Evolutionary conservation across 1,140 invertebrate species (phyloP), one percentile per base, ranked within the genome.

Genomic region (Maconellicoccus hirsutus): DNA sequence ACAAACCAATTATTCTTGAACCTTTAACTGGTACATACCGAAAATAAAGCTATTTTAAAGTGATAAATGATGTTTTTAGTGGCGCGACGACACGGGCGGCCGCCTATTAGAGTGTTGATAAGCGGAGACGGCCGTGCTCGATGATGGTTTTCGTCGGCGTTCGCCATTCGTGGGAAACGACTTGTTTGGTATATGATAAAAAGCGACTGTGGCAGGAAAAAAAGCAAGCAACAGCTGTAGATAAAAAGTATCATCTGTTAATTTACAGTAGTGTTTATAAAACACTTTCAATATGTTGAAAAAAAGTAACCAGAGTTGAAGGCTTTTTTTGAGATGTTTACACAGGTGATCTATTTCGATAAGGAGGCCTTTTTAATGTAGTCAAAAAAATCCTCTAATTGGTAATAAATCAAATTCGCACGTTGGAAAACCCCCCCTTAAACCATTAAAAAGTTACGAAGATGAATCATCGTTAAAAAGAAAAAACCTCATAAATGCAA

Each of bases 241-340:
- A 52, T 52, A 52, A 52, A 52, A 52, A 52, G 42, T 52, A 52
- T 52, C 42, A 52, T 52, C 42, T 52, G 42, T 52, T 52, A 52
- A 52, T 52, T 52, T 52, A 52, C 42, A 33, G 4, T 52, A 19
- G n/a, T 52, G 42, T 52, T 52, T 52, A 52, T 52, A 52, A 52
- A 52, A 52, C 42, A 52, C 42, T 52, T 52, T 14, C 2, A n/a
- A n/a, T n/a, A n/a, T n/a, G n/a, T n/a, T n/a, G 29, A 33, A 12
- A 33, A 33, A 33, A 33, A 33, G n/a, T n/a, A 33, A 33, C 29
- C 29, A 12, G n/a, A n/a, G n/a, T n/a, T n/a, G n/a, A n/a, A n/a
- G n/a, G n/a, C n/a, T n/a, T n/a, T n/a, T n/a, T 33, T 33, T 16
- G 42, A 52, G n/a, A 16, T 52, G 42, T 52, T 52, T 52, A 52